A percentile compares a stretch with the other conserved stretches of the same genome.
phyloP scores from a whole-genome alignment of 2,797 vertebrate genomes.

The Dallia pectoralis region DNA sequence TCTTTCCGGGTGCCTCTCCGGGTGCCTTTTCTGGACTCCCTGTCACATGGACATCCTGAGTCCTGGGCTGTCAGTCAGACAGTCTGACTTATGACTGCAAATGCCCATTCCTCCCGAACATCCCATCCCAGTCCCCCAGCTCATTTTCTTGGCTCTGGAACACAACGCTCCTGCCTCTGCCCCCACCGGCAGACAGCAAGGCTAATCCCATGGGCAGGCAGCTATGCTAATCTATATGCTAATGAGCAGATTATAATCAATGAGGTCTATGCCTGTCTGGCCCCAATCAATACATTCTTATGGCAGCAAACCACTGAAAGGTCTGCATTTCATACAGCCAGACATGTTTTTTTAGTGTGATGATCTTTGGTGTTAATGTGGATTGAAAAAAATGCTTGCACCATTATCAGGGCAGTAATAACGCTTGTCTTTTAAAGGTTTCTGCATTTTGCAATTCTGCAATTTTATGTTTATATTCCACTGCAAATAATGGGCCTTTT shows the following conservation, averaged over 20 bases:
- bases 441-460: neutral
- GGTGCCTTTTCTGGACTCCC: too few species aligned
- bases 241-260: constrained; percentile 10
- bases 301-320: neutral
- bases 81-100: neutral
- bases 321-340: neutral
- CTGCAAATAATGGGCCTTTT: neutral
- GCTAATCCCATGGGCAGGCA: constrained; percentile 2
- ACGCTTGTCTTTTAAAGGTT: neutral
- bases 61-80: neutral
- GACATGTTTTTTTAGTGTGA: neutral
- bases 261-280: neutral
- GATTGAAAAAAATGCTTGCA: neutral
- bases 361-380: neutral
- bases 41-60: neutral
- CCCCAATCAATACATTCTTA: neutral
- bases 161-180: neutral
- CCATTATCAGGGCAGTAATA: neutral
- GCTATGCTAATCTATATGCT: constrained; percentile 15
- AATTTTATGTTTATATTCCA: neutral
- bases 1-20: too few species aligned
- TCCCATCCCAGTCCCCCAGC: neutral
- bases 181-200: neutral
- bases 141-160: neutral
- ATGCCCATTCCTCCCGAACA: neutral